These are phyloP conservation scores for Catamblyrhynchus diadema DNA, from an alignment of 2,797 vertebrate genomes.

Conservation along the genomic window DNA sequence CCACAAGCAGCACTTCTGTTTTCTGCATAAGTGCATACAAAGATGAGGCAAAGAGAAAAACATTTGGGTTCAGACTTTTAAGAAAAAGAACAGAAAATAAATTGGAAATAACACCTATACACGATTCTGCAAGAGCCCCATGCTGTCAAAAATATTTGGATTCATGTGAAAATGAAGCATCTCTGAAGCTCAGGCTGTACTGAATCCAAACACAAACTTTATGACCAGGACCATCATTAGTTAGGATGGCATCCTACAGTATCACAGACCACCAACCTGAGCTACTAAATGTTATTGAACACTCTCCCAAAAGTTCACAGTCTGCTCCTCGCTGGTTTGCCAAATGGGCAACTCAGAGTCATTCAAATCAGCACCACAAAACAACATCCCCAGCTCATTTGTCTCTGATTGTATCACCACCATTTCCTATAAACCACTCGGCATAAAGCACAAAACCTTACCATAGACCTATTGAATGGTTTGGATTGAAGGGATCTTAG, in stretches of 20 bases:
- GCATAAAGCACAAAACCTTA: not conserved
- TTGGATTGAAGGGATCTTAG: not conserved
- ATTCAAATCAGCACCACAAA: not conserved
- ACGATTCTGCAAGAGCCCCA: not conserved
- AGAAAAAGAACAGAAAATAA: not conserved
- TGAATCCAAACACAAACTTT: not conserved
- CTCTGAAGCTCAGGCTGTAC: not conserved
- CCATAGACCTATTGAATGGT: not conserved
- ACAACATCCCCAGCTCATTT: accelerated
- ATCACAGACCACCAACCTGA: not conserved
- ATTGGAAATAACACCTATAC: not conserved
- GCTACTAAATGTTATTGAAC: not conserved
- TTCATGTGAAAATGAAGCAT: not conserved
- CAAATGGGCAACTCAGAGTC: not conserved
- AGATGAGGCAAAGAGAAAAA: not conserved
- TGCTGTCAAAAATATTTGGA: not conserved
- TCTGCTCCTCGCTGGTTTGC: not conserved
- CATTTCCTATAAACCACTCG: not conserved
- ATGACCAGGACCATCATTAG: not conserved
- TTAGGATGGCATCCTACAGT: not conserved
- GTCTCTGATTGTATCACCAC: not conserved
- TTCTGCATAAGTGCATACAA: not conserved
- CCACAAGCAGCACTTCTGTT: constrained; percentile 24
- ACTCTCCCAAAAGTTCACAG: not conserved
- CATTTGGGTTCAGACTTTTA: not conserved